phyloP scores from a whole-genome alignment of 2,888 invertebrate species.

The Chelonus formosanus region DNA sequence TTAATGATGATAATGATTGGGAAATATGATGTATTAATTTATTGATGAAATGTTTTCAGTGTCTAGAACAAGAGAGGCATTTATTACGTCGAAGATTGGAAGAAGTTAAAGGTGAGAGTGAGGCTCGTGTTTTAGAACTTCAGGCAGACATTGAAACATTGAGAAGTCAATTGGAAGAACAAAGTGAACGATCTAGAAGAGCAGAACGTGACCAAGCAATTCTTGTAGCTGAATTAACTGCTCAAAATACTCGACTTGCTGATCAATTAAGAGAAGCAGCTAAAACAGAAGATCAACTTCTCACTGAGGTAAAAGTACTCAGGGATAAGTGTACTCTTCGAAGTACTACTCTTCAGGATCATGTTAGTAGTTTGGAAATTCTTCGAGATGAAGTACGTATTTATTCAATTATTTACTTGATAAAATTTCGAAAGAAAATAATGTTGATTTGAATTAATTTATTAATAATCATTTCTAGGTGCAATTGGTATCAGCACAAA shows the following conservation, averaged over 20 bases:
- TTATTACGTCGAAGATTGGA: constrained; percentile 84
- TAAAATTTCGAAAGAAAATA: not conserved
- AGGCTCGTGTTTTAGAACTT: constrained; percentile 84
- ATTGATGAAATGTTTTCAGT: constrained; percentile 70
- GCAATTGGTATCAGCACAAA: constrained; percentile 82
- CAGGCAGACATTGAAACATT: constrained; percentile 88
- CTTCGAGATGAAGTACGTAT: constrained; percentile 80
- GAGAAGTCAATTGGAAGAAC: constrained; percentile 76
- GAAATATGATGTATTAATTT: not conserved
- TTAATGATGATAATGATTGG: no score
- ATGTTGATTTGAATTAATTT: not conserved
- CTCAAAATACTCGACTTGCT: constrained; percentile 88
- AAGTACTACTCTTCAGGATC: constrained; percentile 84
- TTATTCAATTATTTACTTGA: not conserved
- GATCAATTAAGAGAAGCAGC: constrained; percentile 86
- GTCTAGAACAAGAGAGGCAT: constrained; percentile 93
- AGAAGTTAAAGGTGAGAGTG: constrained; percentile 87
- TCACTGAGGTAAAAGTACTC: constrained; percentile 81
- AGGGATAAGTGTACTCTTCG: constrained; percentile 86
- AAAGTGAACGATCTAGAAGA: constrained; percentile 66
- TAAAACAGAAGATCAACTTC: constrained; percentile 80
- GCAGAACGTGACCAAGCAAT: constrained; percentile 81
- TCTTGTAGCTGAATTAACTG: constrained; percentile 83
- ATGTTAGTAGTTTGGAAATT: constrained; percentile 87
- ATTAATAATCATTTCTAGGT: constrained; percentile 66